Evolutionary conservation across 92 coral and sea anemone species (phyloP).

Genomic region (Palythoa grandiflora): DNA sequence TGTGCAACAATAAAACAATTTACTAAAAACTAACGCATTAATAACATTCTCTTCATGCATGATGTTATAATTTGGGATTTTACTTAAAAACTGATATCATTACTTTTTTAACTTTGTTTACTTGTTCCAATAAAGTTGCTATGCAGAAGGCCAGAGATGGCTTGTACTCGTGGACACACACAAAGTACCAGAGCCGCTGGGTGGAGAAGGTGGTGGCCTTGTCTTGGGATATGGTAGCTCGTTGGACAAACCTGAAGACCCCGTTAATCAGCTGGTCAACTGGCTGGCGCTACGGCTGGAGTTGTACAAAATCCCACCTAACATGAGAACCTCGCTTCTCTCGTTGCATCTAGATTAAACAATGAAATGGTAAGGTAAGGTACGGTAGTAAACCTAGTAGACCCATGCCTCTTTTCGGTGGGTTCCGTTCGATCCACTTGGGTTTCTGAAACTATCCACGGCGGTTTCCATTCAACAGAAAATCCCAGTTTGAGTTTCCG

Average conservation of each 20-base stretch:
- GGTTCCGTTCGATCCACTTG: too few relatives aligned
- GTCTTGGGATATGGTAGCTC: neutral
- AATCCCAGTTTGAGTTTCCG: too few relatives aligned
- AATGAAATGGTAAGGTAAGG: too few relatives aligned
- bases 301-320: neutral
- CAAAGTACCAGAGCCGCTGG: neutral
- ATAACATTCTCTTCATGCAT: neutral
- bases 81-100: too few relatives aligned
- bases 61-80: neutral
- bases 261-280: neutral
- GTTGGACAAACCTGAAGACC: too few relatives aligned
- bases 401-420: too few relatives aligned
- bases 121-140: neutral
- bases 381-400: too few relatives aligned
- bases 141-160: neutral
- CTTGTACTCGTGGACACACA: neutral
- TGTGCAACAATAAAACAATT: too few relatives aligned
- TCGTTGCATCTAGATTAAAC: neutral
- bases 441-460: too few relatives aligned
- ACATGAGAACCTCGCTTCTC: neutral
- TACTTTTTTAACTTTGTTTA: too few relatives aligned
- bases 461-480: too few relatives aligned
- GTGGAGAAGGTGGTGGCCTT: neutral
- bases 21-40: too few relatives aligned
- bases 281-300: neutral